Evolutionary conservation across 2,797 vertebrate genomes (phyloP).

Genomic region (Diplodus puntazzo): DNA sequence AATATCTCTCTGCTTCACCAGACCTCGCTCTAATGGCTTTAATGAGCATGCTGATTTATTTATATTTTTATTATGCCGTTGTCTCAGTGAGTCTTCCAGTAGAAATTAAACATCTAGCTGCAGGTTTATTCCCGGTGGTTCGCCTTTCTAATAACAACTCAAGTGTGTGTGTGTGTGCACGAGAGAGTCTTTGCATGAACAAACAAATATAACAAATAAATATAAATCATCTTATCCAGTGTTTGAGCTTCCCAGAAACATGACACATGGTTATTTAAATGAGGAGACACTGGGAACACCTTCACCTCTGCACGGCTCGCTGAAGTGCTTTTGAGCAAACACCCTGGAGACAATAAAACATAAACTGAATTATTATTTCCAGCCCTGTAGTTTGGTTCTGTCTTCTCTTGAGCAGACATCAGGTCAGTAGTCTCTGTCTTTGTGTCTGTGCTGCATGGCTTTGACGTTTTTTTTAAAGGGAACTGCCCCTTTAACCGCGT

Average conservation of each 20-base stretch:
- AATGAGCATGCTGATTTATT: background rate
- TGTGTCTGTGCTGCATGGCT: conserved; percentile 17
- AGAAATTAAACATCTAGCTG: conserved; percentile 36
- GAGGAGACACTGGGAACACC: background rate
- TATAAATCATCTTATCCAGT: background rate
- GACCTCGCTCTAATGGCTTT: conserved; percentile 18
- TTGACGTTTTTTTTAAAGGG: conserved; percentile 29
- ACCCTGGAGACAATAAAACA: background rate
- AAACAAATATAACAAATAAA: no score
- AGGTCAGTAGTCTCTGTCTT: conserved; percentile 15
- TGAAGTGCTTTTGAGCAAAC: background rate
- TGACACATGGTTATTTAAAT: background rate
- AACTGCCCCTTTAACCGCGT: conserved; percentile 73
- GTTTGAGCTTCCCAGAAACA: background rate
- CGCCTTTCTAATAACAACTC: background rate
- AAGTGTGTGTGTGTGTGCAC: background rate
- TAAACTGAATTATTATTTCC: no score
- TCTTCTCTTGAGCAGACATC: background rate
- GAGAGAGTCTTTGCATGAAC: background rate
- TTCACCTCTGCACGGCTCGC: background rate
- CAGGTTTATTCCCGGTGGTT: conserved; percentile 33
- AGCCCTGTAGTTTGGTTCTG: no score
- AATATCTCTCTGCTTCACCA: background rate
- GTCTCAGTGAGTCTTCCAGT: conserved; percentile 10
- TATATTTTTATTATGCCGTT: background rate